Conservation (phyloP, 2,797 vertebrate species). For the Cryptoblepharus egeriae region DNA sequence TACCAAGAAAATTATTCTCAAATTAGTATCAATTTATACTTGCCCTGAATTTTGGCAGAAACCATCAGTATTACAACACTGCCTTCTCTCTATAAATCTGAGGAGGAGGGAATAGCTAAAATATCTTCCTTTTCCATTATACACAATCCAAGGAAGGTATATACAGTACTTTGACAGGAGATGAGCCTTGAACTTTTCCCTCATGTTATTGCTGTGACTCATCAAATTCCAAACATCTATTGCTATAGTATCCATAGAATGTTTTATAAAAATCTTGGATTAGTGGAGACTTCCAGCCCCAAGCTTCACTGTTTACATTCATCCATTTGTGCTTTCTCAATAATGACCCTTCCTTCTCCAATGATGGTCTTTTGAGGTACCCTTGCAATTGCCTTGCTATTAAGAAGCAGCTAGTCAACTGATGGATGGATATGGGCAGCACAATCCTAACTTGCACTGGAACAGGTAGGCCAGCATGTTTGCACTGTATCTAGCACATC, state of each 20-base stretch:
- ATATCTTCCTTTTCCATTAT: background rate
- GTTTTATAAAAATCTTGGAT: background rate
- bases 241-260: background rate
- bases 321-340: background rate
- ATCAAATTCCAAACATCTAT: background rate
- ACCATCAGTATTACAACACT: conserved; percentile 2
- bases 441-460: too few species aligned
- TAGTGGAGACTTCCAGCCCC: too few species aligned
- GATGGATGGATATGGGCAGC: background rate
- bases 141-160: background rate
- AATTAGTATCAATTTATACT: conserved; percentile 46
- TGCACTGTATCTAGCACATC: too few species aligned
- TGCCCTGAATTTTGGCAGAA: conserved; percentile 13
- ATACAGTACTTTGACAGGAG: background rate
- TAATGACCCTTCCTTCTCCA: background rate
- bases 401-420: background rate
- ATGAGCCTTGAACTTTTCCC: background rate
- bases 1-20: conserved; percentile 19
- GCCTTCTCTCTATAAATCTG: background rate
- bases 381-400: background rate
- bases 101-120: background rate
- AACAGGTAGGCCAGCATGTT: too few species aligned
- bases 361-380: background rate
- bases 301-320: background rate
- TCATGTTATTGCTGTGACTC: background rate